These are phyloP conservation scores for Rhabdophis nuchalis DNA, from an alignment of 2,797 vertebrate genomes.

Conservation along the genomic window DNA sequence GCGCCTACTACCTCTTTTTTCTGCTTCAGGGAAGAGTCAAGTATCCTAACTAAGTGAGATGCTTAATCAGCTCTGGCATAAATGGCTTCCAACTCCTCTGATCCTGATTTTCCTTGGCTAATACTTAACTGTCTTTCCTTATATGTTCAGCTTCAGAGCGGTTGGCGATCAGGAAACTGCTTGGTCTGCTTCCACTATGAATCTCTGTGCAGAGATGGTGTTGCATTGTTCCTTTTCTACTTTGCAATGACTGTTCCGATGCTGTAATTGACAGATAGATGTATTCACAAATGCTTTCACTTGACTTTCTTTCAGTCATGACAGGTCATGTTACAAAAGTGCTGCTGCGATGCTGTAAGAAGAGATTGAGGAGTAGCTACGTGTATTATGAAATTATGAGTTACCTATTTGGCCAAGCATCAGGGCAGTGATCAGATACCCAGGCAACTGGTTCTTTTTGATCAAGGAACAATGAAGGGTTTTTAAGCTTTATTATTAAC, in stretches of 20 bases:
- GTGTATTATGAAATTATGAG: neutral
- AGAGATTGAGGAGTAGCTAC: neutral
- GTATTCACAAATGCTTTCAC: neutral
- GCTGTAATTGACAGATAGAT: neutral
- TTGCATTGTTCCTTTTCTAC: neutral
- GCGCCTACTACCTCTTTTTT: neutral
- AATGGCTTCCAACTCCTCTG: neutral
- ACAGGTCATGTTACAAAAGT: neutral
- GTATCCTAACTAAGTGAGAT: neutral
- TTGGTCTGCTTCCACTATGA: neutral
- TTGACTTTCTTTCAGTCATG: neutral
- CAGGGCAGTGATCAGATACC: neutral
- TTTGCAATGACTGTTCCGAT: neutral
- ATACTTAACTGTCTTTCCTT: neutral
- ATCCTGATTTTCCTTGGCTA: neutral
- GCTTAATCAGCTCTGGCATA: neutral
- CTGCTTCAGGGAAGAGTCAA: neutral
- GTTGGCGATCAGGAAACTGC: neutral
- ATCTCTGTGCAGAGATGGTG: neutral
- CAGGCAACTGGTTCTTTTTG: neutral
- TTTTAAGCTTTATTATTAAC: neutral
- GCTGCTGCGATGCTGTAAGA: neutral
- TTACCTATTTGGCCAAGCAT: neutral
- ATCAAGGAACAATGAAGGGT: neutral
- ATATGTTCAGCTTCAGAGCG: neutral